Conservation (phyloP, 2,113 vertebrate genomes). For the Gorsachius goisagi region DNA sequence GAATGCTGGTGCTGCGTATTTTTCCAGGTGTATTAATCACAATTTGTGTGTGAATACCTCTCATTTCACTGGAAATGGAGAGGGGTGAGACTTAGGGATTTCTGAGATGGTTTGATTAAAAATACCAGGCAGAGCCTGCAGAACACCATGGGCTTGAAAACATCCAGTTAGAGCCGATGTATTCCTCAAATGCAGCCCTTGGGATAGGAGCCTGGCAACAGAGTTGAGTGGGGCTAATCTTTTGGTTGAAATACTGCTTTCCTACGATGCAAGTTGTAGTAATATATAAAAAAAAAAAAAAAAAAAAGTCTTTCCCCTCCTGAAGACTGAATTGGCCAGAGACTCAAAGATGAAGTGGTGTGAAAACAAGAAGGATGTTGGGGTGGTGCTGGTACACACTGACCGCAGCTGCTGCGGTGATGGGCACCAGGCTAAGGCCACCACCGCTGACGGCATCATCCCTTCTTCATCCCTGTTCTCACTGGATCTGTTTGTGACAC, state of each 20-base stretch:
- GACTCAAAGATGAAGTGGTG: neutral
- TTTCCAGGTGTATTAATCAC: neutral
- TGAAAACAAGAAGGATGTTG: neutral
- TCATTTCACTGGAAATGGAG: neutral
- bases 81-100: neutral
- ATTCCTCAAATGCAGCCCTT: neutral
- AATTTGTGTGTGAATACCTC: neutral
- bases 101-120: neutral
- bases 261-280: neutral
- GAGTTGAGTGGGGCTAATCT: neutral
- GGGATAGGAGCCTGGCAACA: neutral
- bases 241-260: neutral
- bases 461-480: neutral
- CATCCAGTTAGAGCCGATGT: neutral
- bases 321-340: neutral
- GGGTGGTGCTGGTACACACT: fast-evolving
- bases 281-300: neutral
- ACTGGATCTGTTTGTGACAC: neutral
- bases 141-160: neutral
- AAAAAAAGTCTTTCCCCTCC: neutral
- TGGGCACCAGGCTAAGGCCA: neutral
- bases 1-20: neutral
- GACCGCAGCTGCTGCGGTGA: neutral
- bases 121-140: neutral
- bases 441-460: neutral